Base-by-base conservation (phyloP, 2,797 vertebrate species). In the Alcedo atthis region DNA sequence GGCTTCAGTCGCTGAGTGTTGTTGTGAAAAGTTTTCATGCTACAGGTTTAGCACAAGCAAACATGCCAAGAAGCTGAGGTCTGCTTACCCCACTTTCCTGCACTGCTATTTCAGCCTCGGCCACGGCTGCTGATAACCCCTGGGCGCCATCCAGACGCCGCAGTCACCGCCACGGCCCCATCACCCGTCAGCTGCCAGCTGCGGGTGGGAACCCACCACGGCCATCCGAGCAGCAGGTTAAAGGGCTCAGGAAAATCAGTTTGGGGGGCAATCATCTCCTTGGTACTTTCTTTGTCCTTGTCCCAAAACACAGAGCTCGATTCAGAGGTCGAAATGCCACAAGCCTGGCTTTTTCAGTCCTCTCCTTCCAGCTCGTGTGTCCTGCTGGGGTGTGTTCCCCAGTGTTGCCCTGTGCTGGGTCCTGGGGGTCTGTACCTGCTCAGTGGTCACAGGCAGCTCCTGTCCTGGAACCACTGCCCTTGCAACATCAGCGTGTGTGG, bases 1-100 rank as follows among this genome's bases (percentile, higher is more conserved):
- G 87, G 85, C 93, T 95, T 70, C 87, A 79, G 33, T 85, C 8
- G 3, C 81, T 93, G 92, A 96, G 89, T 96, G 94, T 80, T 97
- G 95, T 57, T 96, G 92, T 97, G 92, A 95, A 68, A 92, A 92
- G 92, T 35, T 75, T 92, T 91, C 87, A 58, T 64, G 89, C 89
- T 30, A 53, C 85, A 79, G 87, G 90, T 96, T 96, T 90, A 92
- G 93, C 75, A 55, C 82, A 78, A 96, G 94, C 92, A 96, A 96
- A 96, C 94, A 91, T 26, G 92, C 90, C 94, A 79, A 92, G 86
- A 49, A 63, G 89, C 78, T 74, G 80, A 86, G 85, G 40, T 53
- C 33, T 67, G 84, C 89, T 80, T 4, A 9, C 61, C 81, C 69
- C 83, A 0, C 61, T 58, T 15, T 18, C 90, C 94, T 79, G 85